These are phyloP conservation scores for Propithecus perrieri DNA, from an alignment of 2,797 vertebrate genomes.

Conservation along the genomic window DNA sequence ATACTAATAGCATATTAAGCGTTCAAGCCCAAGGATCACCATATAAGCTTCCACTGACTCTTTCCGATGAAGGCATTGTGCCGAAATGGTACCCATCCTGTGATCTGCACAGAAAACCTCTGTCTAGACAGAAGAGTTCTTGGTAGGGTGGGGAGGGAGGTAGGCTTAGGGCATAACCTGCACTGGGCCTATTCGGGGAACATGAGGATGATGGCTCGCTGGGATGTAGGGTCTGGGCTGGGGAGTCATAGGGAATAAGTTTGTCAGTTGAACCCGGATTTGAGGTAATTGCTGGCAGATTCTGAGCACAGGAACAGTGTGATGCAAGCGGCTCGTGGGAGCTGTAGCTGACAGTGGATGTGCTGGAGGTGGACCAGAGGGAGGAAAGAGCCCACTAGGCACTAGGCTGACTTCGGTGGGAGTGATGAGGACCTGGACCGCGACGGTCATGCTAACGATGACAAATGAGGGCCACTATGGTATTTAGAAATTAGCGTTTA, in stretches of 20 bases:
- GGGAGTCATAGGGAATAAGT: background rate
- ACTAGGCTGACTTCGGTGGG: background rate
- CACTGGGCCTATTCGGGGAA: background rate
- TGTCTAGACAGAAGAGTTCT: background rate
- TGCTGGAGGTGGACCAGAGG: background rate
- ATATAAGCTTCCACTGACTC: background rate
- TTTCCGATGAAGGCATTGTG: background rate
- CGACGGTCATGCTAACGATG: background rate
- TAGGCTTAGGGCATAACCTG: background rate
- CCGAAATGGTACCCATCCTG: background rate
- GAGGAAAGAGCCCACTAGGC: background rate
- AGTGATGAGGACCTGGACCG: rapidly evolving
- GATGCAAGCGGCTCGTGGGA: background rate
- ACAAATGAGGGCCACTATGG: background rate
- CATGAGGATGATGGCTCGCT: background rate
- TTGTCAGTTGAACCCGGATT: background rate
- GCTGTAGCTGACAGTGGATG: rapidly evolving
- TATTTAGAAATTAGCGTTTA: background rate
- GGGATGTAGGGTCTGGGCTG: background rate
- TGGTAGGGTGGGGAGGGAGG: background rate
- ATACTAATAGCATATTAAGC: background rate
- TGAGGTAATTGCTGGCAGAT: background rate
- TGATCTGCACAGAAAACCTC: rapidly evolving
- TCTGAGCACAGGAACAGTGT: background rate
- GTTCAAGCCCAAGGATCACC: background rate